A percentile compares a stretch with the other conserved stretches of the same genome.
Conservation (phyloP, 2,888 invertebrate genomes). For the Physocephala rufipes region DNA sequence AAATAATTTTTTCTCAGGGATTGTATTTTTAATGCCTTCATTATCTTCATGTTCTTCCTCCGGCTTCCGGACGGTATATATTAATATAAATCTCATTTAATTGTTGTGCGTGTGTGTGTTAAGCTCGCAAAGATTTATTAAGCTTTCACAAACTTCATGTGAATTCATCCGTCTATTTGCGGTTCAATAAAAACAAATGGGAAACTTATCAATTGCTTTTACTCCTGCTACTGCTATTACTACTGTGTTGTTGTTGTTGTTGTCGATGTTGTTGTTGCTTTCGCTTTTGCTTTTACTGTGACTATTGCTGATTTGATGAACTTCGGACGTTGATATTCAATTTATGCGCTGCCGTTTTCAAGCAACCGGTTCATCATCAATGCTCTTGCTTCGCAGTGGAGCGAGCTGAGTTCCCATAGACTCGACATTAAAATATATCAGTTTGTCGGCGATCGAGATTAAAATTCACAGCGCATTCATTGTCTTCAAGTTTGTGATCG, state of each 20-base stretch:
- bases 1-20: too few species aligned
- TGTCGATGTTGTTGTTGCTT: too few species aligned
- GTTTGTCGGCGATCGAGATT: constrained; percentile 23
- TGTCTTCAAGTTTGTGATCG: too few species aligned
- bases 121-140: not conserved
- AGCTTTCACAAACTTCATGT: constrained; percentile 10
- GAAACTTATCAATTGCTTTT: constrained; percentile 32
- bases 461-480: constrained; percentile 20
- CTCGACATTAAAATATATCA: not conserved
- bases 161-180: constrained; percentile 24
- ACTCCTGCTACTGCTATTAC: too few species aligned
- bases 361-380: constrained; percentile 23
- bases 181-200: constrained; percentile 20
- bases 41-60: too few species aligned
- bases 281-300: not conserved
- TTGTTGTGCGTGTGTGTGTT: not conserved
- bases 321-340: constrained; percentile 29
- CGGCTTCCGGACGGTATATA: too few species aligned
- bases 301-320: constrained; percentile 41
- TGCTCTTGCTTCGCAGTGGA: constrained; percentile 5
- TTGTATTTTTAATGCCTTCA: too few species aligned
- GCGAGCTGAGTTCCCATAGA: constrained; percentile 23
- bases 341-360: constrained; percentile 13
- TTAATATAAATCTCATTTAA: not conserved
- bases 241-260: too few species aligned